Percentiles rank a stretch among this genome's conserved stretches.
Evolutionary conservation across 2,113 vertebrate genomes (phyloP).

Genomic region (Gracilinanus agilis): DNA sequence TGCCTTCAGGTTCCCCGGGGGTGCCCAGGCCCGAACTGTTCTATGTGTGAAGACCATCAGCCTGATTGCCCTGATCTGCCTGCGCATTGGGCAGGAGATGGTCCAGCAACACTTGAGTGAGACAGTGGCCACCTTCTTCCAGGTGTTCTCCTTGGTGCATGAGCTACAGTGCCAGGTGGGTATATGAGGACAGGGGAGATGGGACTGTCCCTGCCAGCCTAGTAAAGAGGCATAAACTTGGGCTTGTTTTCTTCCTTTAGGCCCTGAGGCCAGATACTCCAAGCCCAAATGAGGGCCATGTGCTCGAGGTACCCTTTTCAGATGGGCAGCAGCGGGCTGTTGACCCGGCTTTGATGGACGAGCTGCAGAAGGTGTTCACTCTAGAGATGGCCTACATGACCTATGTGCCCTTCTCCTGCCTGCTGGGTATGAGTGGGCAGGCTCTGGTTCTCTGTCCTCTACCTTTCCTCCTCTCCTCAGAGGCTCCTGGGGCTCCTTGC

Average conservation of each 20-base stretch:
- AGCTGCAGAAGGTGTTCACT: constrained; percentile 95
- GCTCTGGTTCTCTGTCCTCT: neutral
- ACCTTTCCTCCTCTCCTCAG: neutral
- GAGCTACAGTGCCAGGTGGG: constrained; percentile 91
- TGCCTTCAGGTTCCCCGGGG: constrained; percentile 92
- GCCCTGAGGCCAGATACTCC: constrained; percentile 64
- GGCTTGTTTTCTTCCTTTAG: constrained; percentile 64
- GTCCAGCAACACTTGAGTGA: constrained; percentile 96
- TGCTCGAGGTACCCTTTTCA: constrained; percentile 86
- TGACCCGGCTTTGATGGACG: constrained; percentile 89
- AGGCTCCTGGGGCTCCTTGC: neutral
- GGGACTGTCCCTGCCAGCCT: neutral
- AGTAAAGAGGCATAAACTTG: neutral
- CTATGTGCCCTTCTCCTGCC: constrained; percentile 96
- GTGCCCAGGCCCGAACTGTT: constrained; percentile 93
- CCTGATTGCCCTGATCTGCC: constrained; percentile 95
- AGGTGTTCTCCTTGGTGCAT: constrained; percentile 91
- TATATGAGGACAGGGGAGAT: accelerated
- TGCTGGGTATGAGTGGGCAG: constrained; percentile 89
- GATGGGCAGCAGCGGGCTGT: constrained; percentile 84
- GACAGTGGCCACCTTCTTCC: constrained; percentile 91
- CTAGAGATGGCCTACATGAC: constrained; percentile 96
- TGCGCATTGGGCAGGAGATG: constrained; percentile 98
- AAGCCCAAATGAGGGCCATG: constrained; percentile 83
- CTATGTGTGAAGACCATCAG: constrained; percentile 96